Conservation (phyloP, 2,113 vertebrate species). For the Xenopus tropicalis region UCB_Xtro_10.0 CM004447.2:43911501-43912000, state of each 20-base stretch:
- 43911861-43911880: slow-evolving; percentile 78
- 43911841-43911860: slow-evolving; percentile 79
- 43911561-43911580: slow-evolving; percentile 75
- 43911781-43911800: slow-evolving; percentile 78
- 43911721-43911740: slow-evolving; percentile 75
- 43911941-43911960: slow-evolving; percentile 35
- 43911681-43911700: slow-evolving; percentile 69
- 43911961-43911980: not conserved
- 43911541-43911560: slow-evolving; percentile 70
- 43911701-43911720: slow-evolving; percentile 71
- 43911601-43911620: slow-evolving; percentile 79
- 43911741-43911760: slow-evolving; percentile 83
- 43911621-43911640: slow-evolving; percentile 84
- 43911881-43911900: slow-evolving; percentile 81
- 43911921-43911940: slow-evolving; percentile 78
- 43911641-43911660: slow-evolving; percentile 90
- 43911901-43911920: slow-evolving; percentile 79
- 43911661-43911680: slow-evolving; percentile 80
- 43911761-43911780: slow-evolving; percentile 83
- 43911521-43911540: no score
- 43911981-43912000: no score
- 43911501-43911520: no score
- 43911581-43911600: slow-evolving; percentile 79
- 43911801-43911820: slow-evolving; percentile 77
- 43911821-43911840: slow-evolving; percentile 74